phyloP scores from a whole-genome alignment of 2,888 invertebrate genomes.

The Cordylochernes scorpioides region DNA sequence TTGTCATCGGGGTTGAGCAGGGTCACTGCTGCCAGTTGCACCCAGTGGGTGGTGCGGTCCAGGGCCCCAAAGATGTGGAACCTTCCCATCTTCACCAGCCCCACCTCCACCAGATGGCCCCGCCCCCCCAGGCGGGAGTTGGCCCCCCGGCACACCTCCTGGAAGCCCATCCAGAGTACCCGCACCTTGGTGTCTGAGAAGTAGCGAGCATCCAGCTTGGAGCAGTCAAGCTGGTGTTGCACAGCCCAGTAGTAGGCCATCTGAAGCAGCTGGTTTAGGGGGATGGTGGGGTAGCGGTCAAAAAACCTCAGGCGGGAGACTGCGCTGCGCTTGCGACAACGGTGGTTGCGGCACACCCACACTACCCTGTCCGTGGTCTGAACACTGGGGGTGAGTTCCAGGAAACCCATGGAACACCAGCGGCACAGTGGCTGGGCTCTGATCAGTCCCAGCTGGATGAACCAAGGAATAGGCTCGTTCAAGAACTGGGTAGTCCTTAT shows the following conservation, averaged over 20 bases:
- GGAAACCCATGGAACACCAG: neutral
- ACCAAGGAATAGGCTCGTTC: too few relatives aligned
- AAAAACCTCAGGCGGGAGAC: neutral
- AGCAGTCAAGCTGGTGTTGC: too few relatives aligned
- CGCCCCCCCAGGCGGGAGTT: slow-evolving; percentile 11
- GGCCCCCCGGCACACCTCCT: slow-evolving; percentile 6
- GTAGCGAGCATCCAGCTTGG: too few relatives aligned
- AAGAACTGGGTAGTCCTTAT: too few relatives aligned
- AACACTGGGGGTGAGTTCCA: neutral
- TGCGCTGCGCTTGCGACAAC: neutral
- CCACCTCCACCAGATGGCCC: slow-evolving; percentile 25
- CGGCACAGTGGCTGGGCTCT: neutral
- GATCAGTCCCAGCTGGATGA: too few relatives aligned
- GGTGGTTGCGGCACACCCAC: neutral
- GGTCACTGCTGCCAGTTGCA: slow-evolving; percentile 38
- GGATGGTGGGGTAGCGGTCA: neutral
- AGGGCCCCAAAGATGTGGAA: slow-evolving; percentile 61
- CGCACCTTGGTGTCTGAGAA: too few relatives aligned
- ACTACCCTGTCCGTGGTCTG: neutral
- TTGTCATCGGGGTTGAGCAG: slow-evolving; percentile 1
- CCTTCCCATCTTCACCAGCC: slow-evolving; percentile 44
- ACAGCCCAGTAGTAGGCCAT: neutral
- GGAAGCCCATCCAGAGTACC: slow-evolving; percentile 6
- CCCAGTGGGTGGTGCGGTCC: slow-evolving; percentile 40
- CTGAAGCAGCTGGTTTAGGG: neutral